Base-by-base conservation (phyloP, 2,113 vertebrate genomes). In the Lepisosteus oculatus region DNA sequence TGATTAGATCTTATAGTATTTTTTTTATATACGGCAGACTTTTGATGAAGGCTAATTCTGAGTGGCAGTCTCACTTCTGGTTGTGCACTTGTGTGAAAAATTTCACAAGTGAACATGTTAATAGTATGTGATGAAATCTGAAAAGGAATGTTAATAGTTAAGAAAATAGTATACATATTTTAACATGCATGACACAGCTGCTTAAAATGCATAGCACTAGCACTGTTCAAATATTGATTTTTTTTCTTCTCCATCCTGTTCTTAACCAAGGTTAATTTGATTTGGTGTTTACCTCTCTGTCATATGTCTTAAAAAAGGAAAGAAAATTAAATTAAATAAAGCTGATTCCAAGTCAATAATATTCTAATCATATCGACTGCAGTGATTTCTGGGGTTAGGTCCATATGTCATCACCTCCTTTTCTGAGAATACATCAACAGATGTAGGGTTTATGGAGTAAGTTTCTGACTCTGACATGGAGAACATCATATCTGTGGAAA, bases 161-260 rank as follows among this genome's bases (percentile, higher is more conserved):
- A 84, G 72, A 65, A 63, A 47, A 56, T 67, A 69, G 42, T 45
- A 79, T 72, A 82, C 43, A 68, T 77, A 77, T 73, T 86, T 74
- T 77, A 81, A 81, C 81, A 83, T 85, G 84, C 76, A 69, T 79
- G 75, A 86, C 86, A 86, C 87, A 84, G 84, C 88, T 93, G 77
- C 81, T 92, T 93, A 90, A 93, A 87, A 95, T 93, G 91, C 93
- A 93, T 83, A 85, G 91, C 86, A 87, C 78, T 83, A 90, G 83
- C 84, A 68, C 90, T 92, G 85, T 85, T 95, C 91, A 94, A 95
- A 94, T 95, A 95, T 94, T 92, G 94, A 95, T 97, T 93, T 92
- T 87, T 74, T 79, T n/a, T 45, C 88, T 57, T 51, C 59, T 67
- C 65, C 57, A 67, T 76, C 55, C 71, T 82, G 66, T 80, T 82